Evolutionary conservation across 2,113 vertebrate genomes (phyloP).

Genomic region (Synchiropus splendidus): DNA sequence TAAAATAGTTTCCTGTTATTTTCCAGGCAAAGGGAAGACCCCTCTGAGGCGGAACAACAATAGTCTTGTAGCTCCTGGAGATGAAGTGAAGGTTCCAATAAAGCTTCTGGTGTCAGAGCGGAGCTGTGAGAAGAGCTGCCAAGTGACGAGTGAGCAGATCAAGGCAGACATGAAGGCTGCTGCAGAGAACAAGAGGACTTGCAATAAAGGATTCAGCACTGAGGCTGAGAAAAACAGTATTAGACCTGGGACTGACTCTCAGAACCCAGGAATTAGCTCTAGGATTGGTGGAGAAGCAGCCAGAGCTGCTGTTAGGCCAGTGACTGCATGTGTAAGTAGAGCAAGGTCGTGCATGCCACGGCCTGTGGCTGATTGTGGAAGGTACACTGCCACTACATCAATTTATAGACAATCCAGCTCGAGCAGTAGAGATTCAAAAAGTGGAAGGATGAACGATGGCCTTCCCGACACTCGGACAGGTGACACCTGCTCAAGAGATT

Average conservation of each 20-base stretch:
- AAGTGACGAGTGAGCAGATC: slow-evolving; percentile 97
- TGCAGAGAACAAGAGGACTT: slow-evolving; percentile 64
- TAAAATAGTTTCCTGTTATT: neutral
- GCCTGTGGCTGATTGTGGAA: too few relatives aligned
- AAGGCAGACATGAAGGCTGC: slow-evolving; percentile 98
- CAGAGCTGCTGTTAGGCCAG: slow-evolving; percentile 4
- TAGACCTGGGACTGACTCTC: slow-evolving; percentile 16
- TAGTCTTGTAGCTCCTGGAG: neutral
- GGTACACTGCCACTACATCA: neutral
- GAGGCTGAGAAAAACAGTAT: slow-evolving; percentile 4
- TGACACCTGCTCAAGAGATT: neutral
- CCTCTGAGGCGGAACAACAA: slow-evolving; percentile 75
- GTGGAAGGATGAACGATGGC: slow-evolving; percentile 4
- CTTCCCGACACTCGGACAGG: neutral
- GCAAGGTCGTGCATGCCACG: slow-evolving; percentile 7
- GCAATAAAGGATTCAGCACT: slow-evolving; percentile 8
- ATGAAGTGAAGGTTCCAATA: neutral
- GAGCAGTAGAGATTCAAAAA: slow-evolving; percentile 10
- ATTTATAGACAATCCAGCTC: slow-evolving; percentile 3
- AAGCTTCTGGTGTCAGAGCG: slow-evolving; percentile 51
- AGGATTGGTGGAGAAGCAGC: slow-evolving; percentile 9
- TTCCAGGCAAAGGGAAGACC: slow-evolving; percentile 91
- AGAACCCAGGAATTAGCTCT: neutral
- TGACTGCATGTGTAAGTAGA: slow-evolving; percentile 12
- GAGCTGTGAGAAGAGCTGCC: slow-evolving; percentile 95